Evolutionary conservation across 2,113 vertebrate genomes (phyloP).

Genomic region (Peromyscus californicus): DNA sequence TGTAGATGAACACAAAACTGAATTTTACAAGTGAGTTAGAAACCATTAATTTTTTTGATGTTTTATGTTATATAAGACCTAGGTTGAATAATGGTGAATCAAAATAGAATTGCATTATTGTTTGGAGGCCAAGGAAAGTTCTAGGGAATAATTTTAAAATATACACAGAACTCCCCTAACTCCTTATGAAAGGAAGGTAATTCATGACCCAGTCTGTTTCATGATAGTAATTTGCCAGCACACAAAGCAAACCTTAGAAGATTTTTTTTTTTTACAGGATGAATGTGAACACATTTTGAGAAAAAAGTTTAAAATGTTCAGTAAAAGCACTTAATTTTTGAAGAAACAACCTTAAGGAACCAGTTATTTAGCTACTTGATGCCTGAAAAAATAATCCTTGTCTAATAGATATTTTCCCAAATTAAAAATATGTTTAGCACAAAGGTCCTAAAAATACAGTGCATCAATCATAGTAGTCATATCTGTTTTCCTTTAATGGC

Average conservation of each 20-base stretch:
- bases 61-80: conserved; percentile 57
- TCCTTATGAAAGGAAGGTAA: conserved; percentile 57
- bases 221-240: conserved; percentile 54
- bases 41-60: conserved; percentile 65
- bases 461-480: conserved; percentile 19
- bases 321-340: conserved; percentile 38
- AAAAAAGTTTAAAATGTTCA: background rate
- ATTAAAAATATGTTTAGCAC: conserved; percentile 10
- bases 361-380: conserved; percentile 43
- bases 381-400: conserved; percentile 35
- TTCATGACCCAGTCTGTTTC: conserved; percentile 56
- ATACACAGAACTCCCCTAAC: conserved; percentile 68
- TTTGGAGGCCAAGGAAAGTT: conserved; percentile 72
- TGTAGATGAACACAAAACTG: conserved; percentile 63
- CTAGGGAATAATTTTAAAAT: conserved; percentile 80
- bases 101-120: conserved; percentile 75
- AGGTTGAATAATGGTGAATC: conserved; percentile 77
- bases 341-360: conserved; percentile 22
- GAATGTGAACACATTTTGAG: conserved; percentile 34
- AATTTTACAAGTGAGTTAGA: conserved; percentile 70
- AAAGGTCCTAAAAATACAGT: conserved; percentile 61
- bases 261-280: background rate
- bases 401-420: conserved; percentile 53
- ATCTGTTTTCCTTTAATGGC: conserved; percentile 28
- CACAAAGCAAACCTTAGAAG: conserved; percentile 1